These are phyloP conservation scores for Dascyllus trimaculatus DNA, from an alignment of 2,113 vertebrate genomes.

Conservation along the genomic window DNA sequence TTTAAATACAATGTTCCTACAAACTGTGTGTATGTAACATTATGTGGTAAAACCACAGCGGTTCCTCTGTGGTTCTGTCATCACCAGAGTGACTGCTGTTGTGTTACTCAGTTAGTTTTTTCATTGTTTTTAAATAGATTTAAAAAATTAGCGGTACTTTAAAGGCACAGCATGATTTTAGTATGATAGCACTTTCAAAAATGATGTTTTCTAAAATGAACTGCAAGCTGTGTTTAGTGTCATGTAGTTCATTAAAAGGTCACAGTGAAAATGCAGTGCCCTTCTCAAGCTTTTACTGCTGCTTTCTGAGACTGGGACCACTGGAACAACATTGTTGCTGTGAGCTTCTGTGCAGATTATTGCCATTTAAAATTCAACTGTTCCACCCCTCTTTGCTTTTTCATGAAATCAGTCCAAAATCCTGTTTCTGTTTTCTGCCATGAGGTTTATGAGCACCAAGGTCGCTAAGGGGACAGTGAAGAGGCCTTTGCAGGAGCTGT, in stretches of 20 bases:
- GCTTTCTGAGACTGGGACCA: background rate
- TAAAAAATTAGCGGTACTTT: too few relatives aligned
- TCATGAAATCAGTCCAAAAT: conserved; percentile 42
- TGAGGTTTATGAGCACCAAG: conserved; percentile 26
- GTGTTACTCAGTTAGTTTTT: too few relatives aligned
- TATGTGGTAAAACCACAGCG: too few relatives aligned
- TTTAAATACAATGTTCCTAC: too few relatives aligned
- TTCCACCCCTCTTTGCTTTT: conserved; percentile 42
- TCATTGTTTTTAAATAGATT: too few relatives aligned
- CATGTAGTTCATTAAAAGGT: background rate
- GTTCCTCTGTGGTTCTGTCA: too few relatives aligned
- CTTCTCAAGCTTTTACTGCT: conserved; percentile 22
- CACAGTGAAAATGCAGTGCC: conserved; percentile 7
- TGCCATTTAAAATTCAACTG: conserved; percentile 51
- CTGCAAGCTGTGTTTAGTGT: too few relatives aligned
- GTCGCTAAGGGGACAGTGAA: conserved; percentile 15
- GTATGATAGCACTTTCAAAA: too few relatives aligned
- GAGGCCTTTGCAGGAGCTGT: background rate
- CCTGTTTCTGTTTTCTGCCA: conserved; percentile 17
- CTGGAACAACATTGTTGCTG: conserved; percentile 37
- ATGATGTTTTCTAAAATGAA: too few relatives aligned
- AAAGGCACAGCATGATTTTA: too few relatives aligned
- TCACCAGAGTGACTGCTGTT: too few relatives aligned
- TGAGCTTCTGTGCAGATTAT: conserved; percentile 51
- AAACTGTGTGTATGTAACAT: too few relatives aligned